phyloP scores from a whole-genome alignment of 2,113 vertebrate genomes.

The Circaetus gallicus region DNA sequence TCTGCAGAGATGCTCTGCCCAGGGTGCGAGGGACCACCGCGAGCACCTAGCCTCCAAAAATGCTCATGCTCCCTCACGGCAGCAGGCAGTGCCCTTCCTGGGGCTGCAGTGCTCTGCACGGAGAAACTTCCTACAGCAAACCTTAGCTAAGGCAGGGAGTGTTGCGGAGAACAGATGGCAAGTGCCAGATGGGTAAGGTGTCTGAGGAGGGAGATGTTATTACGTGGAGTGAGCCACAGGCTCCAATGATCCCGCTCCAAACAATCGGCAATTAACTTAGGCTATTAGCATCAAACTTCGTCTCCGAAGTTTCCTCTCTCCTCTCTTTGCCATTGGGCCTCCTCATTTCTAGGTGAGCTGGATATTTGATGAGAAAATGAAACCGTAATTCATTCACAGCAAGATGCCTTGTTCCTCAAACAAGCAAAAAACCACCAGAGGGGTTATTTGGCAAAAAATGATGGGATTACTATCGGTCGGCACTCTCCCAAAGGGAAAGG shows the following conservation, averaged over 20 bases:
- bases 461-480: background rate
- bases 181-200: conserved; percentile 23
- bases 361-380: background rate
- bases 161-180: conserved; percentile 27
- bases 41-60: background rate
- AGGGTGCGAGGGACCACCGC: fast-evolving
- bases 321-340: background rate
- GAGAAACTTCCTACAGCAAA: background rate
- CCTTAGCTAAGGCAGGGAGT: background rate
- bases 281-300: conserved; percentile 21
- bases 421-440: background rate
- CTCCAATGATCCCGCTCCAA: background rate
- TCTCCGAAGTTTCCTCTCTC: background rate
- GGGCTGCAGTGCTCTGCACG: background rate
- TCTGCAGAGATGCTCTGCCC: background rate
- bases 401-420: background rate
- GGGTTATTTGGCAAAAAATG: background rate
- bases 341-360: background rate
- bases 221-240: background rate
- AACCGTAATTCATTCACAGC: background rate
- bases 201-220: background rate
- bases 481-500: background rate
- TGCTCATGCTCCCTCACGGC: fast-evolving
- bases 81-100: background rate
- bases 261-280: background rate